Evolutionary conservation across 2,113 vertebrate species (phyloP), one percentile per base, ranked within the genome.

Genomic region (Hassar affinis): DNA sequence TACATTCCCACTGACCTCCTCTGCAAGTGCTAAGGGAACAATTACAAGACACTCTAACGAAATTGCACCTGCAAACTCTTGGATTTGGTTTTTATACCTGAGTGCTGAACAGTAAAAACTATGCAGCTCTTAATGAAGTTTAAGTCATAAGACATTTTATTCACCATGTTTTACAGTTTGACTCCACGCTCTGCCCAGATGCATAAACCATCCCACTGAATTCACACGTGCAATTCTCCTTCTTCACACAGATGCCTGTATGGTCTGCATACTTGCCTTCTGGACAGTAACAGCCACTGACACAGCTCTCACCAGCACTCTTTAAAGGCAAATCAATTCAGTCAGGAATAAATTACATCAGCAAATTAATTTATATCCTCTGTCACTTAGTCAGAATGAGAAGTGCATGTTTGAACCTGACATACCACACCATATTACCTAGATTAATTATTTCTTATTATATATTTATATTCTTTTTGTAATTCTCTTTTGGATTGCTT

Each of bases 271-370:
- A 93, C 78, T 88, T 84, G 30, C 88, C 86, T 10, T 86, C 47
- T 4, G 93, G 92, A 75, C 94, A 95, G 84, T 91, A 90, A 78
- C 94, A 95, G 64, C 91, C 93, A 72, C 87, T 92, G 64, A 74
- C 75, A 84, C 94, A 94, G 68, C 15, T 88, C 49, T 6, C 0
- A 33, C 8, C 68, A 17, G 18, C 14, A 49, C 2, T 78, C 93
- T 93, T 84, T n/a, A 56, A 74, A 85, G 78, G 20, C 17, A 81
- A 20, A 0, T 52, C n/a, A 52, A 3, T 30, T 75, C 27, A 52
- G 17, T 52, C 6, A 75, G 27, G n/a, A 75, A 30, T 30, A 20
- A 8, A 33, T 52, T 52, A 20, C 22, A 52, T 51, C 72, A 20
- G 33, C 33, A n/a, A 5, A 45, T 30, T 25, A 8, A 25, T 17